Base-by-base conservation (phyloP, 2,888 invertebrate genomes). In the Pogonocherus hispidulus region DNA sequence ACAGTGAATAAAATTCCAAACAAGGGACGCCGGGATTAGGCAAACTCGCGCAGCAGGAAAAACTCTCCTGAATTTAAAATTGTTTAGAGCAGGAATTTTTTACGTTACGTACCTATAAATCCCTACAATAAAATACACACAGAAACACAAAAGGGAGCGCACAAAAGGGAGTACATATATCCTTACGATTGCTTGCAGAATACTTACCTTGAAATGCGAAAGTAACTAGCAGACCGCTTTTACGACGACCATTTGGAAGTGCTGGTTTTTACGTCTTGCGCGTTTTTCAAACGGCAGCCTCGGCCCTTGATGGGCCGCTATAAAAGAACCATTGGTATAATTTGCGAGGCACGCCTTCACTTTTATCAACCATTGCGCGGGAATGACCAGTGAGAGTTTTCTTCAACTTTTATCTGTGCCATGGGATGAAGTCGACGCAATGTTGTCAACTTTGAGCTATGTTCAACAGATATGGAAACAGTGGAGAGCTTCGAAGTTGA, bases 301-400 rank as follows among this genome's bases (percentile, higher is more conserved):
- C 46, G 32, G 47, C 46, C 19, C 71, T 71, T 72, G 72, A 74
- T 72, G 74, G 74, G 63, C 54, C 59, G 62, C 69, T 71, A 63
- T 74, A 74, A 74, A 74, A 73, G 56, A 66, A 73, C 64, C 72
- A 69, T 73, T 67, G 66, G 67, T 66, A 73, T 74, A 74, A 73
- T 74, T 74, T 72, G 71, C 72, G 71, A 71, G 69, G 65, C 68
- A 69, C 74, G 74, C 74, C 74, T 72, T 67, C 57, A 64, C 72
- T 73, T 66, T 74, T 70, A 72, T 67, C 69, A 47, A 67, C 62
- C 69, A 70, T 65, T 68, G 60, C 67, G 19, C 35, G 46, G 32
- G 57, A 68, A 72, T 70, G 71, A 69, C 72, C 67, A 41, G 18
- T 55, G 55, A 67, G 69, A 66, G 37, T 49, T 37, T 51, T 64